These are phyloP conservation scores for Clarias magur DNA, from an alignment of 2,113 vertebrate genomes.

Conservation along the genomic window DNA sequence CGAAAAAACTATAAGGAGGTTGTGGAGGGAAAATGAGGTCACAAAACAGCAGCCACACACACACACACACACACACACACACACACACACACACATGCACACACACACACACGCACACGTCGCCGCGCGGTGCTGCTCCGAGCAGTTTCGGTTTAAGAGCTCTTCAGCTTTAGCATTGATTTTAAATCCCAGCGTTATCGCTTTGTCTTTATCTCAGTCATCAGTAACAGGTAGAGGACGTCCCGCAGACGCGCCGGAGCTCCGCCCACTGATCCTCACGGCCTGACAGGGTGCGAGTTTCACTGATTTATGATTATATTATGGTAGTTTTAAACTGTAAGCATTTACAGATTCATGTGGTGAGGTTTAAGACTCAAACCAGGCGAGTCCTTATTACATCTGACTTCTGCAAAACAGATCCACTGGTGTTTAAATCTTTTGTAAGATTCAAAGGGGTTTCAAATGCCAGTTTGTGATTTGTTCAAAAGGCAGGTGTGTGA, in stretches of 20 bases:
- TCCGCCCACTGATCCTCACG: neutral
- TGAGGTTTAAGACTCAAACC: neutral
- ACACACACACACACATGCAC: neutral
- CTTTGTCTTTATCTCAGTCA: neutral
- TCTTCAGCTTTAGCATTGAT: slow-evolving; percentile 3
- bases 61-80: neutral
- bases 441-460: neutral
- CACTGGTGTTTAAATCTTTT: neutral
- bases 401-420: neutral
- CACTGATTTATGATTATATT: neutral
- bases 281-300: too few species aligned
- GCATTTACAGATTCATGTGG: neutral
- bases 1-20: neutral
- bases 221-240: neutral
- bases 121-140: neutral
- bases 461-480: neutral
- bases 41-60: neutral
- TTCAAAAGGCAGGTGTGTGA: neutral
- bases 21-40: neutral
- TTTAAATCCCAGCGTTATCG: neutral
- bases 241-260: neutral
- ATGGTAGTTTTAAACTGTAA: neutral
- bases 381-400: neutral
- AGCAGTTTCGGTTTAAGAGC: neutral
- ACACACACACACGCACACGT: slow-evolving; percentile 5